Conservation (phyloP, 2,888 invertebrate species). For the Parascotia fuliginaria region DNA sequence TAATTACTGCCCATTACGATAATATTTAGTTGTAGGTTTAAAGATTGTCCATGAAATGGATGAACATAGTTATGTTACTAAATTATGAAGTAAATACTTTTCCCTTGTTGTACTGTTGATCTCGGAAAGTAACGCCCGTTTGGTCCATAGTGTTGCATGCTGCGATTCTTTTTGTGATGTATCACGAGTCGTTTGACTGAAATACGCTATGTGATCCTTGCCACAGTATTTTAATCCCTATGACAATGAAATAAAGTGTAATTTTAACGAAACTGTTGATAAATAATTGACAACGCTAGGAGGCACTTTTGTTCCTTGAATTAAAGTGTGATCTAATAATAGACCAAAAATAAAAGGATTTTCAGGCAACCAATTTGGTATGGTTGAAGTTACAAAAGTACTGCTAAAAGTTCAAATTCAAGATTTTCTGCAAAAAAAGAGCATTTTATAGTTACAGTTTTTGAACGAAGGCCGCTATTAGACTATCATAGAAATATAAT, state of each 20-base stretch:
- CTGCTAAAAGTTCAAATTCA: slow-evolving; percentile 5
- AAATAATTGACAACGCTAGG: neutral
- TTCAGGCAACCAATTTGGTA: slow-evolving; percentile 3
- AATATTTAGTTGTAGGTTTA: slow-evolving; percentile 54
- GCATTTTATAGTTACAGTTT: slow-evolving; percentile 10
- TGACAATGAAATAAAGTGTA: slow-evolving; percentile 31
- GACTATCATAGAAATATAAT: too few species aligned
- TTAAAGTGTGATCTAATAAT: slow-evolving; percentile 7
- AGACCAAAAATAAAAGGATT: slow-evolving; percentile 24
- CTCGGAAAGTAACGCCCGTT: slow-evolving; percentile 42
- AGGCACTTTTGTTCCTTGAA: slow-evolving; percentile 1
- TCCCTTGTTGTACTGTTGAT: slow-evolving; percentile 48
- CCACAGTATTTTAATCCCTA: slow-evolving; percentile 51
- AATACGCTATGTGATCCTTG: slow-evolving; percentile 46
- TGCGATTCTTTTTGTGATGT: slow-evolving; percentile 41
- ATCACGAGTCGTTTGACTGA: slow-evolving; percentile 34
- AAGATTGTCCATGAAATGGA: slow-evolving; percentile 72
- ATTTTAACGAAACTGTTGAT: neutral
- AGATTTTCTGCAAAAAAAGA: slow-evolving; percentile 5
- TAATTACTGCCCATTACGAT: slow-evolving; percentile 47
- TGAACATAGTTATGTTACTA: slow-evolving; percentile 62
- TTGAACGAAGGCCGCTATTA: too few species aligned
- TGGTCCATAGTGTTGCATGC: slow-evolving; percentile 15
- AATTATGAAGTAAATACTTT: slow-evolving; percentile 55
- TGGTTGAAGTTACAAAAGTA: slow-evolving; percentile 1